Conservation (phyloP, 2,888 invertebrate genomes). For the Eledone cirrhosa region DNA sequence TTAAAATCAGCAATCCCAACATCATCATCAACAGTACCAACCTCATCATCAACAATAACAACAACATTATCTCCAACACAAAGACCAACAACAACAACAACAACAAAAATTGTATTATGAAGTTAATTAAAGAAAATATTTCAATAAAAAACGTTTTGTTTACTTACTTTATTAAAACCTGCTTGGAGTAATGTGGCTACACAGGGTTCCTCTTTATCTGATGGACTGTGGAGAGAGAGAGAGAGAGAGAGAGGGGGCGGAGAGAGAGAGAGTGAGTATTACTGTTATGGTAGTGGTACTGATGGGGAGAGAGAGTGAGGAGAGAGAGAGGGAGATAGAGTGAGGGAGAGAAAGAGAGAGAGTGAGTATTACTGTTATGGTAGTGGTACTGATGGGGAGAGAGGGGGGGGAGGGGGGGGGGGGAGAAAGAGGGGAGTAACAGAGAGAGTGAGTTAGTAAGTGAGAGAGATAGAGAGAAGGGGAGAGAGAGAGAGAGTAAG, state of each 20-base stretch:
- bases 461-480: no score
- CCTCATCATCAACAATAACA: no score
- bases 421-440: background rate
- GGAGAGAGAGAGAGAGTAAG: no score
- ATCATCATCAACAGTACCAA: no score
- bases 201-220: slow-evolving; percentile 83
- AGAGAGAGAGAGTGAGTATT: background rate
- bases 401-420: slow-evolving; percentile 41
- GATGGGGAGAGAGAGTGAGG: slow-evolving; percentile 78
- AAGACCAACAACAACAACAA: no score
- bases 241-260: slow-evolving; percentile 14
- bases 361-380: background rate
- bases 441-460: no score
- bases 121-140: background rate
- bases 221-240: slow-evolving; percentile 75
- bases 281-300: no score
- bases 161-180: slow-evolving; percentile 86
- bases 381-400: slow-evolving; percentile 57
- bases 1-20: no score
- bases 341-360: background rate
- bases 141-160: background rate
- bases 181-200: slow-evolving; percentile 81
- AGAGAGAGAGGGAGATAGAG: slow-evolving; percentile 55
- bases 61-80: no score
- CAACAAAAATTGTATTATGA: no score